These are phyloP conservation scores for Gopherus flavomarginatus DNA, from an alignment of 2,113 vertebrate genomes.

Conservation along the genomic window DNA sequence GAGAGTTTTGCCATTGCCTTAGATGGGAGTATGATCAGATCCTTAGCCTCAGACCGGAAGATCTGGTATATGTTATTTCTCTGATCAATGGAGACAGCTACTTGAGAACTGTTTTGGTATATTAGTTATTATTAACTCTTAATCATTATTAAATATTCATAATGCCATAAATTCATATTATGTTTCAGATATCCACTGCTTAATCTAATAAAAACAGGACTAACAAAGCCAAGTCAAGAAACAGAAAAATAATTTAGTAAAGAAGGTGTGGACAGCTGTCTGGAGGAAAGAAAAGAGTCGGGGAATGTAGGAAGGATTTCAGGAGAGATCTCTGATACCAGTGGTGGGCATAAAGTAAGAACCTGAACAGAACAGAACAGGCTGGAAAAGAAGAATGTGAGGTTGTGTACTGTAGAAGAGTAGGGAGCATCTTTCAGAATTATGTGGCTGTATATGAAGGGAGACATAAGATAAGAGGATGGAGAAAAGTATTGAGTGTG, in stretches of 20 bases:
- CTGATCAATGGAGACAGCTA: constrained; percentile 34
- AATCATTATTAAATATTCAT: background rate
- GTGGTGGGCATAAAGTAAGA: background rate
- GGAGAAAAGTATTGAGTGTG: constrained; percentile 56
- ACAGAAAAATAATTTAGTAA: background rate
- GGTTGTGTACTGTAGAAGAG: background rate
- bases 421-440: background rate
- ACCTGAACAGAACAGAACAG: background rate
- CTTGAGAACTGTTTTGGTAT: constrained; percentile 21
- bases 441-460: constrained; percentile 11
- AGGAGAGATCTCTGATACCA: background rate
- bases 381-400: background rate
- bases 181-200: background rate
- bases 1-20: constrained; percentile 23
- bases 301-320: background rate
- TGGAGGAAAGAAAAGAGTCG: background rate
- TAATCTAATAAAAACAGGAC: constrained; percentile 23
- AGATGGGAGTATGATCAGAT: constrained; percentile 19
- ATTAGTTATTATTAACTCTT: constrained; percentile 4
- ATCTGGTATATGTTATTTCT: constrained; percentile 13
- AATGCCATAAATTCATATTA: background rate
- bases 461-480: constrained; percentile 47
- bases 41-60: background rate
- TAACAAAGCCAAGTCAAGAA: background rate
- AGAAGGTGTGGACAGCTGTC: background rate